Evolutionary conservation across 2,797 vertebrate genomes (phyloP), one percentile per base, ranked within the genome.

Genomic region (Danionella dracula): DNA sequence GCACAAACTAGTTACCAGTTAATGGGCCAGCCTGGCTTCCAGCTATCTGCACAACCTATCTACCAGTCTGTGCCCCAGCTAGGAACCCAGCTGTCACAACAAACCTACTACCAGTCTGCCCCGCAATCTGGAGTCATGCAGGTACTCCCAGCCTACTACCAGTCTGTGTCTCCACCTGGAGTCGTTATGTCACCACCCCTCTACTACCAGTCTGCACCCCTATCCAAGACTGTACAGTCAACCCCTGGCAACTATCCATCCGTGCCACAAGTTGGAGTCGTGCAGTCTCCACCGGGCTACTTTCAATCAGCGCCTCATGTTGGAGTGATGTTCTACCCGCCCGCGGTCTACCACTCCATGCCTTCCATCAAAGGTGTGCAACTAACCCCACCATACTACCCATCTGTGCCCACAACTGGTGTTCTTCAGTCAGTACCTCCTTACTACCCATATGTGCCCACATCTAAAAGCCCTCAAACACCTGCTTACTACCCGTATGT

Each of bases 361-460:
- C 2, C 1, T 5, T 1, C 3, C 0, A 5, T n/a, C 1, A 11
- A 8, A 27, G n/a, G 2, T 5, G 5, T 10, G 2, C 40, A 12
- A 0, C 1, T 12, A 12, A 4, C 10, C 5, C 19, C 12, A 4
- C 2, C 12, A 1, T 0, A 0, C 0, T 17, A 11, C 15, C 49
- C 11, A 1, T n/a, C 49, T 12, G 15, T 4, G 1, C 2, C 5
- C 31, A 2, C 5, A 0, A 3, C 13, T 1, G 6, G 13, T 50
- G 8, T 1, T 8, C 8, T 20, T 8, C 45, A 2, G 2, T n/a
- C 12, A 29, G 4, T 1, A 13, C 45, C n/a, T 12, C 1, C 12
- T 8, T 2, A 0, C 8, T 5, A 2, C 1, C 48, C 8, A 1
- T 12, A 9, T 46, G 11, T 6, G 1, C 0, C 0, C n/a, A 1